Conservation (phyloP, 2,797 vertebrate species). For the Ctenochaetus hawaiiensis region DNA sequence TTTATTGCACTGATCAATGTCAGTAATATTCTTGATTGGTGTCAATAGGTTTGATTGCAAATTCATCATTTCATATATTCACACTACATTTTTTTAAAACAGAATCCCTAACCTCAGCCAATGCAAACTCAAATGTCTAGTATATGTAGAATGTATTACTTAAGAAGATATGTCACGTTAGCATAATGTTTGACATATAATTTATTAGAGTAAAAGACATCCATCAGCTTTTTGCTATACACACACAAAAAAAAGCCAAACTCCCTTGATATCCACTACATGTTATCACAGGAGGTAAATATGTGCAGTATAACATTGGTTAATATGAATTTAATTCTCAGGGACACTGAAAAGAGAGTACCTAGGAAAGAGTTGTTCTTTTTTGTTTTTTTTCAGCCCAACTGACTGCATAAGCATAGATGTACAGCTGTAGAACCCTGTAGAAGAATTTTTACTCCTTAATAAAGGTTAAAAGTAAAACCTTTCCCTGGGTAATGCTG, state of each 20-base stretch:
- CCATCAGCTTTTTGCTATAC: no score
- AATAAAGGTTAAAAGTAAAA: conserved; percentile 16
- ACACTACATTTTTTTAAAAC: no score
- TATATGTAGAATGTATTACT: no score
- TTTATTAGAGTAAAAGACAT: no score
- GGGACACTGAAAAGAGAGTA: background rate
- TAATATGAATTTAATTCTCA: background rate
- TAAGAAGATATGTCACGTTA: no score
- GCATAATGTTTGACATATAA: no score
- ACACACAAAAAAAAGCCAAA: background rate
- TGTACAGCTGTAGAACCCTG: background rate
- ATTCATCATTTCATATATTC: background rate
- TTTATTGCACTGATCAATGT: background rate
- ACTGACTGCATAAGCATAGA: background rate
- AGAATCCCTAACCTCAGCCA: background rate
- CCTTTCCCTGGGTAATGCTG: background rate
- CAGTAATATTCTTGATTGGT: background rate
- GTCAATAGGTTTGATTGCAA: background rate
- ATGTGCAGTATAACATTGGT: background rate
- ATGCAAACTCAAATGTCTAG: no score
- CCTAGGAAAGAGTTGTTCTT: no score
- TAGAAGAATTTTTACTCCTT: background rate
- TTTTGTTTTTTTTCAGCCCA: background rate
- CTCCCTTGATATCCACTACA: background rate
- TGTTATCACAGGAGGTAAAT: background rate